These are phyloP conservation scores for Anthophora plumipes DNA, from an alignment of 2,888 invertebrate species.

Conservation along the genomic window DNA sequence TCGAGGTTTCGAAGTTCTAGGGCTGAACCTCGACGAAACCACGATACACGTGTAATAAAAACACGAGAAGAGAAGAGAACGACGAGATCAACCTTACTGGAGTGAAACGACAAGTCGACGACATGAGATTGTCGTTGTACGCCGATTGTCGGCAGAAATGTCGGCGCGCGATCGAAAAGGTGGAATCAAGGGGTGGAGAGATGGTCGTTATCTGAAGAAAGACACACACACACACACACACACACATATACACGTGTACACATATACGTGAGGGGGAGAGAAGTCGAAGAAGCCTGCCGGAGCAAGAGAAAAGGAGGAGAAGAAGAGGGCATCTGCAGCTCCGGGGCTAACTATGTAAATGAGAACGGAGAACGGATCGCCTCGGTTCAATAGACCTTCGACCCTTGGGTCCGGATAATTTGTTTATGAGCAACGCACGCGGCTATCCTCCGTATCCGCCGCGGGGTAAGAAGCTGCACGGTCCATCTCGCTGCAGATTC, in stretches of 20 bases:
- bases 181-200: constrained; percentile 28
- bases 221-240: neutral
- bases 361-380: constrained; percentile 81
- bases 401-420: constrained; percentile 84
- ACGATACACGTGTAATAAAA: neutral
- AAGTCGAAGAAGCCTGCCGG: constrained; percentile 5
- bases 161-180: neutral
- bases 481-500: constrained; percentile 80
- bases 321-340: constrained; percentile 78
- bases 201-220: constrained; percentile 34
- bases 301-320: constrained; percentile 43
- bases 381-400: constrained; percentile 85
- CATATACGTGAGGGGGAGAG: neutral
- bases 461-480: constrained; percentile 76
- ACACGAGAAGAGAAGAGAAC: no score
- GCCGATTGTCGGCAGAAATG: constrained; percentile 37
- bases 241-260: no score
- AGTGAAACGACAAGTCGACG: constrained; percentile 10
- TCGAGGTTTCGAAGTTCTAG: no score
- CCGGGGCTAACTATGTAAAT: constrained; percentile 83
- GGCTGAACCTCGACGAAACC: neutral
- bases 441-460: constrained; percentile 77
- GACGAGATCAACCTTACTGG: neutral
- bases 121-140: constrained; percentile 43
- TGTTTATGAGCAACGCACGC: constrained; percentile 84